These are phyloP conservation scores for Campoplex capitator DNA, from an alignment of 2,888 invertebrate species.

Conservation along the genomic window DNA sequence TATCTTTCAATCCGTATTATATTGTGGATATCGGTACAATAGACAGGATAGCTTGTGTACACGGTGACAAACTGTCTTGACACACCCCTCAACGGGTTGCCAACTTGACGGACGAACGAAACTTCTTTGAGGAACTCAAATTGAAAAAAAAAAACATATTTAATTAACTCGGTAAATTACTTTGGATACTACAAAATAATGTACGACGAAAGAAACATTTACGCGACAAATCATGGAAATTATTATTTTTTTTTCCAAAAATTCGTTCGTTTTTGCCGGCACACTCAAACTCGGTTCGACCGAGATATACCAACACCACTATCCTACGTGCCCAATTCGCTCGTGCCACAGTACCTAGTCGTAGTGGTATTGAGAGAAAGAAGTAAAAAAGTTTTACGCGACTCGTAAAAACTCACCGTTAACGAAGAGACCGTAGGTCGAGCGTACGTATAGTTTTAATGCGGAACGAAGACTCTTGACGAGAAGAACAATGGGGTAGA, in stretches of 20 bases:
- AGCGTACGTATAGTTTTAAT: neutral
- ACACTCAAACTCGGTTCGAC: neutral
- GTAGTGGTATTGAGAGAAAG: constrained; percentile 19
- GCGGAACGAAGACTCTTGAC: constrained; percentile 3
- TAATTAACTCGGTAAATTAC: neutral
- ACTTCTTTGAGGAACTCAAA: constrained; percentile 11
- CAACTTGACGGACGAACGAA: constrained; percentile 43
- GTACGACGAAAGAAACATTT: neutral
- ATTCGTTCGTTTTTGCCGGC: neutral
- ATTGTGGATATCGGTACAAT: neutral
- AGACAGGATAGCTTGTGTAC: constrained; percentile 39
- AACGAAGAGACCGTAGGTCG: constrained; percentile 1
- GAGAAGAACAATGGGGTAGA: constrained; percentile 43
- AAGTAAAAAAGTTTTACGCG: neutral
- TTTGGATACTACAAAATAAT: neutral
- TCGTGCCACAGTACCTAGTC: constrained; percentile 39
- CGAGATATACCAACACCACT: constrained; percentile 27
- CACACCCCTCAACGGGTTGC: constrained; percentile 65
- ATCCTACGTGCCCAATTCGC: constrained; percentile 48
- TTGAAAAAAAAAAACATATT: neutral
- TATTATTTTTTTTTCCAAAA: neutral
- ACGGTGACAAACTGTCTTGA: constrained; percentile 52
- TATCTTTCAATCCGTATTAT: constrained; percentile 2
- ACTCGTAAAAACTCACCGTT: constrained; percentile 38
- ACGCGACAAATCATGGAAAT: neutral